Evolutionary conservation across 2,797 vertebrate species (phyloP), one percentile per base, ranked within the genome.

Genomic region (Cetoscarus ocellatus): DNA sequence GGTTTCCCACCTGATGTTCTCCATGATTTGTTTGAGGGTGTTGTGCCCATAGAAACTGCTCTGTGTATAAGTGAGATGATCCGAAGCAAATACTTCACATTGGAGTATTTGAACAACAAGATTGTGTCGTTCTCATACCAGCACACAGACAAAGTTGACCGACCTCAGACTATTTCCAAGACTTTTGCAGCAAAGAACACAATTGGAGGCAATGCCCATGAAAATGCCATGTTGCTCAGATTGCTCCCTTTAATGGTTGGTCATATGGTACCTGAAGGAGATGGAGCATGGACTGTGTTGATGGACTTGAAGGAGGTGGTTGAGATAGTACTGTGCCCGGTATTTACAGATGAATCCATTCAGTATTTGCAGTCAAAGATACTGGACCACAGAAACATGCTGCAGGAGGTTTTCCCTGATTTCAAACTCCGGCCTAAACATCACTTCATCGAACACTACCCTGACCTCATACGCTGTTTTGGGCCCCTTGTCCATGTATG

Each of bases 191-290:
- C 15, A 18, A 43, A 50, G 50, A 43, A 34, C 3, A 61, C 17
- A 1, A 51, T 63, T 67, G 72, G 64, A 39, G 71, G 71, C 4
- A 77, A 66, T 67, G 61, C 17, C 10, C 67, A 77, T 52, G 47
- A 68, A 18, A 62, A 68, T 44, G 14, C 7, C 15, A 64, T 58
- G 6, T 52, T 62, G 52, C 13, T 62, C 0, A 47, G 48, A 62
- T n/a, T 61, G 6, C 61, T 75, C 5, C 58, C 62, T n/a, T 57
- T 75, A 1, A 52, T 69, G 19, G 50, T 60, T 53, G 62, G 57
- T 11, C 4, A 27, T 34, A 42, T 0, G 14, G 39, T 71, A 15
- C 57, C 61, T 15, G 58, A 72, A 2, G 68, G 34, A 5, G 74
- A 66, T 62, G 36, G 52, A 14, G 52, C 63, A 9, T 62, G 57